Evolutionary conservation across 1,140 invertebrate species (phyloP).

Genomic region (Drosophila saltans): DNA sequence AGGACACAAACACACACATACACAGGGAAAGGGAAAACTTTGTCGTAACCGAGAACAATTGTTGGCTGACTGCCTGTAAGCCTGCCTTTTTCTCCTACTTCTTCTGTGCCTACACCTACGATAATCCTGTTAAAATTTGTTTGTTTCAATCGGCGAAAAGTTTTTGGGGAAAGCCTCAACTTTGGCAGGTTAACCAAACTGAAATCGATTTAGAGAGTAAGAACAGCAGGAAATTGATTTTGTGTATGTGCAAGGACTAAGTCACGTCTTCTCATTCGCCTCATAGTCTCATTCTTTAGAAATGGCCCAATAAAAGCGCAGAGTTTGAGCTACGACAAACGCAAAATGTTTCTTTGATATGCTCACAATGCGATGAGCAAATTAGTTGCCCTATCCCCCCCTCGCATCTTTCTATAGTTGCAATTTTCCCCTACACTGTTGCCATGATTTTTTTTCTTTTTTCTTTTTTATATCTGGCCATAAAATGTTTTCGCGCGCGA

Average conservation of each 20-base stretch:
- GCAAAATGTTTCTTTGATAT: slow-evolving; percentile 77
- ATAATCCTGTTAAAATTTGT: slow-evolving; percentile 81
- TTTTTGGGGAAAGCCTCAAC: slow-evolving; percentile 37
- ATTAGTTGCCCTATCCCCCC: slow-evolving; percentile 59
- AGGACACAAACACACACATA: slow-evolving; percentile 32
- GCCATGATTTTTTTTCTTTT: neutral
- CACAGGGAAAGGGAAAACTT: slow-evolving; percentile 31
- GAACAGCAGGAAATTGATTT: slow-evolving; percentile 70
- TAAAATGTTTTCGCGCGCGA: slow-evolving; percentile 74
- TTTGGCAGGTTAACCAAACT: slow-evolving; percentile 80
- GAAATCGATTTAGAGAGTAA: slow-evolving; percentile 68
- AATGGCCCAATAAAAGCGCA: slow-evolving; percentile 71
- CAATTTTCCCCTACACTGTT: neutral
- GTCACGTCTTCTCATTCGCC: slow-evolving; percentile 5
- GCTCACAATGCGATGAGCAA: slow-evolving; percentile 57
- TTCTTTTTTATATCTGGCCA: slow-evolving; percentile 65
- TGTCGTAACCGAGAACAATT: slow-evolving; percentile 41
- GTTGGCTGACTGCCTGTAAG: slow-evolving; percentile 33
- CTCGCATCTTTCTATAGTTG: slow-evolving; percentile 8
- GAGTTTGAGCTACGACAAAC: slow-evolving; percentile 39
- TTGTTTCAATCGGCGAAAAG: slow-evolving; percentile 72
- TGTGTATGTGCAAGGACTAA: slow-evolving; percentile 50
- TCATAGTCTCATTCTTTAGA: slow-evolving; percentile 14
- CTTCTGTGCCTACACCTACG: slow-evolving; percentile 47
- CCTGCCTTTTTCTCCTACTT: neutral